Evolutionary conservation across 2,797 vertebrate species (phyloP), one percentile per base, ranked within the genome.

Genomic region (Hoplostethus mediterraneus): DNA sequence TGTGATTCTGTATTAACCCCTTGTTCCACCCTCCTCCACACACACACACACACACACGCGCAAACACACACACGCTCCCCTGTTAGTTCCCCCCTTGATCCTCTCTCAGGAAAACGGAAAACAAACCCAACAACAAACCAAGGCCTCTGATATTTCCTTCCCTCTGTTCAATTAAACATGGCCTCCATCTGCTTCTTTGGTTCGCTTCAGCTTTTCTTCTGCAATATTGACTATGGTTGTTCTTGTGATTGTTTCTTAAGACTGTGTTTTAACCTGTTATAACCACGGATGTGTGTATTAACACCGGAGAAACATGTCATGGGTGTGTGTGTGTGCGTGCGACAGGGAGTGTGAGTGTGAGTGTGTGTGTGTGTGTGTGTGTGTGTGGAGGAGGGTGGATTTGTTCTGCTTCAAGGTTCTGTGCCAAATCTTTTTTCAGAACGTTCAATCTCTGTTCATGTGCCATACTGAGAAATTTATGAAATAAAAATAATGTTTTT

Each of bases 161-260:
- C 92, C 88, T 90, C 90, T 92, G 89, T 92, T 93, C 89, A 93
- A 94, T 94, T 93, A 93, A 94, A 93, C 90, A 94, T 92, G 89
- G 82, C 82, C 83, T 80, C 94, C 93, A 94, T 94, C 93, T 93
- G 92, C 89, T 87, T 76, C 71, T 79, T 83, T 67, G 82, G 81
- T 89, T 81, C 70, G 12, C 77, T 75, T 71, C n/a, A 4, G 79
- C 73, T 84, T 89, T 84, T 88, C 84, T 88, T 81, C 88, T 87
- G 87, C 91, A 91, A 90, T 87, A 87, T 87, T 90, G 71, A 89
- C 81, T 84, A 60, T 86, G 78, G 80, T 90, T 93, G 86, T 88
- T 87, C 82, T 83, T 84, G 87, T 89, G 81, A 85, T 89, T 86
- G 87, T 90, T 91, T 89, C 71, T 80, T 69, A 81, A 85, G 77